phyloP scores from a whole-genome alignment of 1,140 invertebrate genomes.

The Hylaeus anthracinus region DNA sequence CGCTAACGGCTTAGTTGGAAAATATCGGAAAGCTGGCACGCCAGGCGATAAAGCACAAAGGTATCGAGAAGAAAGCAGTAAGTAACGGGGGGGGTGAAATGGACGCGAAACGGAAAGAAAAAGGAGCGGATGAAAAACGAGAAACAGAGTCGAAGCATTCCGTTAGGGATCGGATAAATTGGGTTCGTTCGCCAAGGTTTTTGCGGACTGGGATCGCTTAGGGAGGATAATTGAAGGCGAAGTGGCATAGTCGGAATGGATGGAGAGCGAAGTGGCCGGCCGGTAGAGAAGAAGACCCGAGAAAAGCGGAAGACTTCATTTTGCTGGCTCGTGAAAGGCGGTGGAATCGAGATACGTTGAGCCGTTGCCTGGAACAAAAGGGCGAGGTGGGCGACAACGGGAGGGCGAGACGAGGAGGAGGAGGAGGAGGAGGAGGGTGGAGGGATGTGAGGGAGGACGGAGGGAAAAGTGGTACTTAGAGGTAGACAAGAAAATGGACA shows the following conservation, averaged over 20 bases:
- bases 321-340: constrained; percentile 15
- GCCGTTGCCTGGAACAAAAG: constrained; percentile 20
- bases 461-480: constrained; percentile 19
- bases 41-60: not conserved
- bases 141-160: constrained; percentile 36
- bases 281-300: constrained; percentile 29
- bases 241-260: constrained; percentile 42
- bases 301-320: constrained; percentile 53
- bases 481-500: constrained; percentile 35
- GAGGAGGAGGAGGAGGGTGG: not conserved
- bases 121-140: not conserved
- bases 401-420: not conserved
- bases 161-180: constrained; percentile 57
- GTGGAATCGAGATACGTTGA: constrained; percentile 38
- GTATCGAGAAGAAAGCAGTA: not conserved
- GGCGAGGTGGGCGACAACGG: not conserved
- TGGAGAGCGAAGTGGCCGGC: constrained; percentile 15
- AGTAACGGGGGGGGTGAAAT: not conserved
- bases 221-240: constrained; percentile 63
- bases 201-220: constrained; percentile 47
- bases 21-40: not conserved
- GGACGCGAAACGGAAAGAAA: not conserved
- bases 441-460: not conserved
- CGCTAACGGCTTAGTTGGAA: not conserved
- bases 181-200: constrained; percentile 42